phyloP scores from a whole-genome alignment of 2,113 vertebrate genomes.

The Notarius quadriscutis region DNA sequence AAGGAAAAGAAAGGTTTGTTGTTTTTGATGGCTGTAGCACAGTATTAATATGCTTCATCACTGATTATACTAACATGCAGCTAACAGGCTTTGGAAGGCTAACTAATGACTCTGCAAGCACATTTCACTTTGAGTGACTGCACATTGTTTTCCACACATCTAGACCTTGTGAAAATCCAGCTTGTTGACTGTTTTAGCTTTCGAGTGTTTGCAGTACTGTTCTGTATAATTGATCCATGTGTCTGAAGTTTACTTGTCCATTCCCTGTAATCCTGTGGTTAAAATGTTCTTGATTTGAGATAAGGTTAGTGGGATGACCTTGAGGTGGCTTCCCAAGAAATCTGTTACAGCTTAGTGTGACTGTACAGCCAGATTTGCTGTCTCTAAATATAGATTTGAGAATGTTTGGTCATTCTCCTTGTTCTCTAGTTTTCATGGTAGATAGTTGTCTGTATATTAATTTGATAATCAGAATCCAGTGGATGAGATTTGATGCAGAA shows the following conservation, averaged over 20 bases:
- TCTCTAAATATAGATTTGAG: conserved; percentile 13
- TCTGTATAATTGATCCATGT: conserved; percentile 32
- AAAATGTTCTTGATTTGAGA: conserved; percentile 37
- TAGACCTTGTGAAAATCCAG: conserved; percentile 10
- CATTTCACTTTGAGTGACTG: conserved; percentile 10
- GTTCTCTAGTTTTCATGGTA: background rate
- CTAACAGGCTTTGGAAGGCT: background rate
- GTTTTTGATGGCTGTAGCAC: background rate
- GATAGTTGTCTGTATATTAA: background rate
- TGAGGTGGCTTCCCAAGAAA: conserved; percentile 39
- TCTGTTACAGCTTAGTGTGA: conserved; percentile 32
- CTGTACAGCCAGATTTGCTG: conserved; percentile 14
- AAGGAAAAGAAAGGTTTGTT: background rate
- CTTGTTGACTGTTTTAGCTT: conserved; percentile 23
- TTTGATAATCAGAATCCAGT: background rate
- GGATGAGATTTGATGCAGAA: background rate
- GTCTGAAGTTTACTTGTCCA: conserved; percentile 24
- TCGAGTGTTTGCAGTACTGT: conserved; percentile 20
- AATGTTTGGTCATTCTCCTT: background rate
- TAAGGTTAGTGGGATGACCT: conserved; percentile 49
- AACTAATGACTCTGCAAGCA: background rate
- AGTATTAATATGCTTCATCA: background rate
- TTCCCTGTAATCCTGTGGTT: conserved; percentile 41
- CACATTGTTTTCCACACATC: background rate
- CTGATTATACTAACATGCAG: background rate